phyloP scores from a whole-genome alignment of 2,888 invertebrate genomes.

The Suillia variegata region DNA sequence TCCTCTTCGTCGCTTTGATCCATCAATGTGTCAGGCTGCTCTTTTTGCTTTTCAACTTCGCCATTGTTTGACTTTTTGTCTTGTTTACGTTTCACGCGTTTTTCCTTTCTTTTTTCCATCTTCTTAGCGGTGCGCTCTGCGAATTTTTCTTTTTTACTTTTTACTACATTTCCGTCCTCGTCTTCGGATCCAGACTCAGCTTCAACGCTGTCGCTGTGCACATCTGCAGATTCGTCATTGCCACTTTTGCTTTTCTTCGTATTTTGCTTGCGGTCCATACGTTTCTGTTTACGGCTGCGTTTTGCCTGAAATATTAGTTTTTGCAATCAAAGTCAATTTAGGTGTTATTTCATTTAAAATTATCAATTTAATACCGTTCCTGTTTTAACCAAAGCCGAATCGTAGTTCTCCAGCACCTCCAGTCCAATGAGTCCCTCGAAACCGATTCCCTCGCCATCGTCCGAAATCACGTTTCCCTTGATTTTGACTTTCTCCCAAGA shows the following conservation, averaged over 20 bases:
- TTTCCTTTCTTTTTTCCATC: conserved; percentile 38
- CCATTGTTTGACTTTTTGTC: conserved; percentile 26
- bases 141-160: conserved; percentile 43
- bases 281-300: conserved; percentile 26
- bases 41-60: conserved; percentile 3
- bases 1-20: conserved; percentile 28
- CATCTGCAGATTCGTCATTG: conserved; percentile 29
- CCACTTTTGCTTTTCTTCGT: conserved; percentile 34
- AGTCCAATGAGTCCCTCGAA: conserved; percentile 76
- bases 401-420: conserved; percentile 77
- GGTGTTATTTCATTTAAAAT: background rate
- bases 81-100: conserved; percentile 36
- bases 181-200: background rate
- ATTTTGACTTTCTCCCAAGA: conserved; percentile 71
- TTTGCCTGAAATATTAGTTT: conserved; percentile 22
- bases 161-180: conserved; percentile 4
- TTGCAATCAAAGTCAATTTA: background rate
- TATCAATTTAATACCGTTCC: conserved; percentile 54
- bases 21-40: conserved; percentile 22
- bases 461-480: conserved; percentile 64
- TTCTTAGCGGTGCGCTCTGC: conserved; percentile 37
- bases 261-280: conserved; percentile 27
- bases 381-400: conserved; percentile 60
- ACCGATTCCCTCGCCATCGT: conserved; percentile 61
- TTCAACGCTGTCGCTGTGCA: conserved; percentile 17